Evolutionary conservation across 2,797 vertebrate species (phyloP), one percentile per base, ranked within the genome.

Genomic region (Pseudomugil gertrudae): DNA sequence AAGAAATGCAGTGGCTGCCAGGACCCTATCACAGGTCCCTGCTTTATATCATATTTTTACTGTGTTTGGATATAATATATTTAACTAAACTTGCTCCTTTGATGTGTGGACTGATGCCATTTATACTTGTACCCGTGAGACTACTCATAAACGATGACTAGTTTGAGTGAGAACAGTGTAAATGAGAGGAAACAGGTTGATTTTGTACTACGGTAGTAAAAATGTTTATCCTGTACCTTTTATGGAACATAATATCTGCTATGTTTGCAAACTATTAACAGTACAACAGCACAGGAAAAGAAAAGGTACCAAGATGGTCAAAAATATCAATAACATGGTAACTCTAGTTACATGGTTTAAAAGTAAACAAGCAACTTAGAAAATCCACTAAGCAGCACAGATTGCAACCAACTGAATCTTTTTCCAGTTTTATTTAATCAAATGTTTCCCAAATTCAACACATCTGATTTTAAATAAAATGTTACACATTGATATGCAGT

Each of bases 1-100:
- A 98, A 98, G 94, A 99, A 98, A 82, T 99, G 98, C 80, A 90
- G 90, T 27, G 89, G 94, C 88, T 99, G 97, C 93, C 95, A 95
- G 84, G 98, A 96, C 86, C 95, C 97, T 51, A 99, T 99, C 85
- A 99, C 98, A 92, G 97, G 98, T 92, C 21, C 45, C 45, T 24
- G 21, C 24, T 48, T 21, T n/a, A 43, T 24, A 10, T 24, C 24
- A 24, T 24, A 10, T n/a, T 43, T 43, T 43, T 4, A n/a, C 38
- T 40, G 17, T n/a, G 7, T n/a, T 43, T 43, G 9, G 6, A 43
- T 43, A n/a, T 1, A 9, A n/a, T n/a, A n/a, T 15, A 43, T 43
- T n/a, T 43, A 7, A 17, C 2, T 5, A 38, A 38, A 38, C 6
- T 17, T 4, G 38, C 38, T 43, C 17, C 19, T 19, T 19, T 8